A percentile compares a stretch with the other conserved stretches of the same genome.
phyloP scores from a whole-genome alignment of 2,797 vertebrate species.

The Buphagus erythrorhynchus region DNA sequence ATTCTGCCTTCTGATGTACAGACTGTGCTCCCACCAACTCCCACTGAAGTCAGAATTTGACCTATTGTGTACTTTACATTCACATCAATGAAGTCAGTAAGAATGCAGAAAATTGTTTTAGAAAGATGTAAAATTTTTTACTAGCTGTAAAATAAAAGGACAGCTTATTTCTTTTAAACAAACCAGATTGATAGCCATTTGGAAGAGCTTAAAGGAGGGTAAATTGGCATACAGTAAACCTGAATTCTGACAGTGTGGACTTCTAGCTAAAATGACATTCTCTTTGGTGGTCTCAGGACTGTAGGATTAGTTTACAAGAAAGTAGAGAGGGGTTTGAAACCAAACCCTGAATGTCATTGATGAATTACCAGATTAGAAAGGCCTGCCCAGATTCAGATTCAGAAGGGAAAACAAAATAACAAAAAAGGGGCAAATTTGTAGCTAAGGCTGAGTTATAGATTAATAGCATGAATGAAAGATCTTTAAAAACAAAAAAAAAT shows the following conservation, averaged over 20 bases:
- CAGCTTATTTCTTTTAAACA: constrained; percentile 39
- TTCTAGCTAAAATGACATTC: constrained; percentile 44
- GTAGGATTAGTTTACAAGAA: constrained; percentile 53
- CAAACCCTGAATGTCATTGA: constrained; percentile 9
- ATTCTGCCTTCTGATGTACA: constrained; percentile 29
- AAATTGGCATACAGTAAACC: constrained; percentile 51
- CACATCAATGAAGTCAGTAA: constrained; percentile 25
- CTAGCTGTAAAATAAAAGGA: constrained; percentile 28
- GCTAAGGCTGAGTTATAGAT: background rate
- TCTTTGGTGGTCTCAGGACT: constrained; percentile 48
- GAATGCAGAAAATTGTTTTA: constrained; percentile 49
- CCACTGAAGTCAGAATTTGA: constrained; percentile 48
- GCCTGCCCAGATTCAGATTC: background rate
- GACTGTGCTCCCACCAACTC: constrained; percentile 12
- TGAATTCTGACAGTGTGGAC: constrained; percentile 27
- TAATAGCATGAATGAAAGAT: background rate
- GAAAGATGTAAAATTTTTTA: constrained; percentile 35
- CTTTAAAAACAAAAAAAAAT: background rate
- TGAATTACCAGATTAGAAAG: constrained; percentile 40
- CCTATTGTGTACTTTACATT: constrained; percentile 48
- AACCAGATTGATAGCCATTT: constrained; percentile 47
- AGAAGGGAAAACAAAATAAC: background rate
- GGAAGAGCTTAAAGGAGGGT: constrained; percentile 41
- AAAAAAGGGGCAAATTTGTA: background rate
- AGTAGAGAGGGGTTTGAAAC: constrained; percentile 21